Base-by-base conservation (phyloP, 2,113 vertebrate species). In the Sterrhoptilus dennistouni region DNA sequence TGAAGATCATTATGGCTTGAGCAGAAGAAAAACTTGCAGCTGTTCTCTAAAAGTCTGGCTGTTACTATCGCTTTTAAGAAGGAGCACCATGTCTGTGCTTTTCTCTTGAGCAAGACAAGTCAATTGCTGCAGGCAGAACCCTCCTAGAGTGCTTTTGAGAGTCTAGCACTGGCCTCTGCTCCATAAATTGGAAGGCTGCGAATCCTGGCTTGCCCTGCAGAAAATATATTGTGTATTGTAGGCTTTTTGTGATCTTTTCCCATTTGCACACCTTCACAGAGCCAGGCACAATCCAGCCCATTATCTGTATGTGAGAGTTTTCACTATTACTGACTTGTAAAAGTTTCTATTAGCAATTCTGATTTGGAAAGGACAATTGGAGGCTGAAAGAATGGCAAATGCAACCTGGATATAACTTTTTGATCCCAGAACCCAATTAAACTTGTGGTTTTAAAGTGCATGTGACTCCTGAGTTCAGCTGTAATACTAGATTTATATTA, bases 351-450 rank as follows among this genome's bases (percentile, higher is more conserved):
- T 97, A 94, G 91, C 85, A 94, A 92, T 96, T 88, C 92, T 96
- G 88, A 96, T 96, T 94, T 83, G 72, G 69, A 89, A 93, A 93
- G 93, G 94, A 93, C 88, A 95, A 91, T 85, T 93, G 92, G 75
- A 94, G 47, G 63, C 78, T 94, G 91, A 90, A 95, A 90, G 78
- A 96, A 94, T 93, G 85, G 93, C 80, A 95, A 96, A 93, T 96
- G 72, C 88, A 96, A 93, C 83, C 78, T 29, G 54, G 93, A 95
- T 96, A 90, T 92, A 87, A 90, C 74, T 95, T 96, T 96, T 91
- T 91, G 95, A 97, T 96, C 83, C 75, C 68, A 89, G 85, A 95
- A 94, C 83, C 95, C 95, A 95, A 96, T 97, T 97, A 97, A 95
- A 96, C 96, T 94, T 96, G 71, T 88, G 76, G 71, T 86, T 96